These are phyloP conservation scores for Nicator chloris DNA, from an alignment of 2,113 vertebrate genomes.

Conservation along the genomic window DNA sequence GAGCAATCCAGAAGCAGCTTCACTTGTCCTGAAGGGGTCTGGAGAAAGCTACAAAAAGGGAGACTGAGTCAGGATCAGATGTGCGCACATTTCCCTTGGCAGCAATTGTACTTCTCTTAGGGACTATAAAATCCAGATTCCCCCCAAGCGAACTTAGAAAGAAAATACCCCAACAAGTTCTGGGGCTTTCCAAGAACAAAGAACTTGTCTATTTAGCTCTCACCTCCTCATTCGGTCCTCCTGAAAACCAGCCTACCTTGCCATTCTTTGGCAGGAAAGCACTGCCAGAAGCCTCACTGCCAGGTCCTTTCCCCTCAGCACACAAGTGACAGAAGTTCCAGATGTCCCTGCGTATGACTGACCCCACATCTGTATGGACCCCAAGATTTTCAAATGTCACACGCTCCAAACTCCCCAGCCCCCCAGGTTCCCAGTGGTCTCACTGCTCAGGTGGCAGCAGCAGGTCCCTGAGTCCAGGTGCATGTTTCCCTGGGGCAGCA, in stretches of 20 bases:
- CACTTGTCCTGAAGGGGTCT: background rate
- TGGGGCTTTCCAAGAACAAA: no score
- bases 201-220: background rate
- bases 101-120: background rate
- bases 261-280: background rate
- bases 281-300: background rate
- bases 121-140: background rate
- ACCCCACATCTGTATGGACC: background rate
- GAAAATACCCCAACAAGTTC: background rate
- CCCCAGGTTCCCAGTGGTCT: background rate
- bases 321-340: background rate
- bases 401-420: fast-evolving
- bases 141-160: background rate
- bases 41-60: background rate
- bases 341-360: fast-evolving
- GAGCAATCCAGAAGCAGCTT: background rate
- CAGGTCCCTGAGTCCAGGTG: background rate
- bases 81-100: background rate
- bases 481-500: background rate
- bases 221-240: background rate
- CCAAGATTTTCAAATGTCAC: no score
- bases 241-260: background rate
- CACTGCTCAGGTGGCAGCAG: background rate
- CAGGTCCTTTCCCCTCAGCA: background rate
- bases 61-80: background rate